Evolutionary conservation across 2,888 invertebrate species (phyloP), one percentile per base, ranked within the genome.

Genomic region (Stratiomys singularior): DNA sequence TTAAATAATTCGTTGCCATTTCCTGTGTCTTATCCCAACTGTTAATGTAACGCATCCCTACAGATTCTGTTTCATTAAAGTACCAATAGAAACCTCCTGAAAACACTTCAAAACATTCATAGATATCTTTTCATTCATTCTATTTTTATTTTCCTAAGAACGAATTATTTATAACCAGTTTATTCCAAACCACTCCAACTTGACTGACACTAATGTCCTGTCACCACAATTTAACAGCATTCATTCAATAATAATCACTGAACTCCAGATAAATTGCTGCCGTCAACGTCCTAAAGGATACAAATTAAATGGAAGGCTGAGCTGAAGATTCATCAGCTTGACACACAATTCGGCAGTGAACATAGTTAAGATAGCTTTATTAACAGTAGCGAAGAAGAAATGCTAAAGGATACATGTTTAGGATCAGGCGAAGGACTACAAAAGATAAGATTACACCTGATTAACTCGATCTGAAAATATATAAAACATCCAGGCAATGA

Each of bases 381-480:
- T 28, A 18, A 64, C 15, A n/a, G 11, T 27, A 15, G 28, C 25
- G 0, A 28, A 23, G 13, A 64, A n/a, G 30, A 64, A 64, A 30
- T 15, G 30, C n/a, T 30, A 7, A 1, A 64, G 64, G 18, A n/a
- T 25, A 30, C 5, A 27, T 28, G 13, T 64, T 64, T 15, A 47
- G 9, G 9, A 52, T 15, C 25, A n/a, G 46, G 71, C 46, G 4
- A 69, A 25, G 18, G 44, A 18, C 67, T 71, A 15, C 23, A 25
- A 18, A 37, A 28, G 9, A 74, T 74, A 58, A 60, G 74, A 74
- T 74, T 74, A 30, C 74, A 74, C 74, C 74, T 74, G 74, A 74
- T 74, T 74, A 74, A 74, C 74, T 60, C 25, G 11, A 21, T 21
- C 67, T 21, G 28, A 18, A 46, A 72, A 72, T 72, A 37, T 37